Conservation (phyloP, 2,888 invertebrate genomes). For the Aradus depressus region DNA sequence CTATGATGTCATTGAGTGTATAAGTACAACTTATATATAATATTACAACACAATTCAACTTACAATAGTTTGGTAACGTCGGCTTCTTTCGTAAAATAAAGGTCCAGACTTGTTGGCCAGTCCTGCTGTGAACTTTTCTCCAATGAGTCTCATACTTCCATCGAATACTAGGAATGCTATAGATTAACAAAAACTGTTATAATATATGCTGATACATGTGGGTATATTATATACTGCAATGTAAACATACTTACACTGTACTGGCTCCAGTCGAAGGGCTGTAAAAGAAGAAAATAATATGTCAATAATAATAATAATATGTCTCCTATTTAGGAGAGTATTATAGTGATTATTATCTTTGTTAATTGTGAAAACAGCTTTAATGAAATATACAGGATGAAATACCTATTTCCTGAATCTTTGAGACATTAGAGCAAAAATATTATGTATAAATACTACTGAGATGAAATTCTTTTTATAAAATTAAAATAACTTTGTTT, state of each 20-base stretch:
- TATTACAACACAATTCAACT: constrained; percentile 18
- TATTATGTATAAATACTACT: neutral
- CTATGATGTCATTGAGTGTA: too few relatives aligned
- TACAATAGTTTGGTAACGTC: constrained; percentile 59
- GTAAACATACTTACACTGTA: constrained; percentile 35
- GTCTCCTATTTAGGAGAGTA: constrained; percentile 26
- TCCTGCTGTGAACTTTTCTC: constrained; percentile 54
- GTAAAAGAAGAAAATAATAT: constrained; percentile 31
- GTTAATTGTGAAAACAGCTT: neutral
- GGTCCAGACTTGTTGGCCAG: constrained; percentile 41
- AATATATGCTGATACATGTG: neutral
- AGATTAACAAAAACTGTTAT: constrained; percentile 5
- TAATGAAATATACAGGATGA: neutral
- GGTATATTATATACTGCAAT: neutral
- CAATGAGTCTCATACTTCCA: constrained; percentile 62
- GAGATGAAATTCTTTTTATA: neutral
- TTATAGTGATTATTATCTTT: neutral
- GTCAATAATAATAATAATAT: constrained; percentile 4
- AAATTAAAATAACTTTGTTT: too few relatives aligned
- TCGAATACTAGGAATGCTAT: constrained; percentile 61
- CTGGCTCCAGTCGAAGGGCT: constrained; percentile 38
- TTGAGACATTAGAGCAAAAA: neutral
- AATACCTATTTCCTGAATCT: neutral
- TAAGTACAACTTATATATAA: too few relatives aligned
- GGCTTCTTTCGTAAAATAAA: constrained; percentile 59